phyloP scores from a whole-genome alignment of 2,797 vertebrate genomes.

The Hemitrygon akajei region DNA sequence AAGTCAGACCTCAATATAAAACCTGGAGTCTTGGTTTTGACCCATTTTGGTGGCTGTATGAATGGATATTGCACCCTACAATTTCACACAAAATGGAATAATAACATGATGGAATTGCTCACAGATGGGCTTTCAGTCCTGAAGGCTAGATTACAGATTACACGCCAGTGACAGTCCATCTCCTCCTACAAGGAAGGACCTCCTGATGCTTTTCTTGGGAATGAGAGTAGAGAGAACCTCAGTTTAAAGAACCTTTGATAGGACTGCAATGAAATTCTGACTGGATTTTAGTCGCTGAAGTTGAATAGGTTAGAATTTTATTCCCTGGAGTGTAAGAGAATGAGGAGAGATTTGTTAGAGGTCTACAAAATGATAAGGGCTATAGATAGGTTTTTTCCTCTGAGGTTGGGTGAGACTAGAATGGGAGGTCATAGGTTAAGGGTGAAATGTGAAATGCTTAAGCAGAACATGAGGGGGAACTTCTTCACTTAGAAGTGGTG shows the following conservation, averaged over 20 bases:
- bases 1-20: not conserved
- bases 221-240: not conserved
- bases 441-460: no score
- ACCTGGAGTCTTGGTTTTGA: not conserved
- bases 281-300: not conserved
- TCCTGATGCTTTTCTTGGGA: not conserved
- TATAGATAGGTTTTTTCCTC: no score
- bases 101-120: not conserved
- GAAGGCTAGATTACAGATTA: not conserved
- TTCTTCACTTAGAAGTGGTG: no score
- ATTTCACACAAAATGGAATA: not conserved
- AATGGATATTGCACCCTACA: conserved; percentile 3
- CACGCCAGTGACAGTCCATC: not conserved
- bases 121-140: conserved; percentile 1
- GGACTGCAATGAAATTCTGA: not conserved
- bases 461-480: no score
- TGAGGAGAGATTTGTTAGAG: no score
- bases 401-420: no score
- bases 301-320: not conserved
- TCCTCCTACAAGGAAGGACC: conserved; percentile 1
- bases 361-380: no score
- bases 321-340: no score
- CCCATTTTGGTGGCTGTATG: not conserved
- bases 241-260: not conserved
- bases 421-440: no score